Base-by-base conservation (phyloP, 2,113 vertebrate genomes). In the Piprites chloris region DNA sequence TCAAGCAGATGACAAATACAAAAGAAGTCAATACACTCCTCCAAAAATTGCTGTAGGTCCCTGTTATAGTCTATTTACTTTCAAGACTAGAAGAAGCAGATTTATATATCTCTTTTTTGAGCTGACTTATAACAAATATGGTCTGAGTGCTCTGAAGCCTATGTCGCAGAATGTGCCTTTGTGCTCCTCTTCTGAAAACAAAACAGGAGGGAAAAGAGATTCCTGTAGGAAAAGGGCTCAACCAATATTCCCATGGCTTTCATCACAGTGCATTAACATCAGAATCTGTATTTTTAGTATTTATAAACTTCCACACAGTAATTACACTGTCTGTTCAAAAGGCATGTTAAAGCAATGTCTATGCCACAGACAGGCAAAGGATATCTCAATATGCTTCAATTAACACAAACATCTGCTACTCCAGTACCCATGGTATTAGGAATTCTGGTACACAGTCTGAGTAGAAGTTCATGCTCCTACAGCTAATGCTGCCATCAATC, bases 321-420 rank as follows among this genome's bases (percentile, higher is more conserved):
- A 90, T 84, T 90, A 53, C 55, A 56, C 41, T 88, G 8, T 30
- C 58, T 80, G 82, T 77, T 92, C 83, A 84, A 83, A n/a, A 74
- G 41, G 59, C 53, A 61, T 80, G 93, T 93, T 65, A 80, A 85
- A 83, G 72, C 0, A 0, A 39, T 14, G 12, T 23, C 59, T 58
- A 18, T 35, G 62, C 12, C 55, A 67, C 32, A 81, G 76, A 62
- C 42, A 86, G 44, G 72, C 62, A 84, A 84, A 74, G 65, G 67
- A 35, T 69, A 84, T 46, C 41, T 80, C 67, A 41, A 77, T 46
- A 50, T 5, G 2, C 55, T 83, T 92, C 81, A 92, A 66, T 80
- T 92, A 91, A 69, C 67, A 94, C 28, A 53, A 96, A 87, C 91
- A 95, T 84, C 93, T 96, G 93, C 59, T 91, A 12, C 67, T 86